Conservation (phyloP, 2,797 vertebrate species). For the Erithacus rubecula region DNA sequence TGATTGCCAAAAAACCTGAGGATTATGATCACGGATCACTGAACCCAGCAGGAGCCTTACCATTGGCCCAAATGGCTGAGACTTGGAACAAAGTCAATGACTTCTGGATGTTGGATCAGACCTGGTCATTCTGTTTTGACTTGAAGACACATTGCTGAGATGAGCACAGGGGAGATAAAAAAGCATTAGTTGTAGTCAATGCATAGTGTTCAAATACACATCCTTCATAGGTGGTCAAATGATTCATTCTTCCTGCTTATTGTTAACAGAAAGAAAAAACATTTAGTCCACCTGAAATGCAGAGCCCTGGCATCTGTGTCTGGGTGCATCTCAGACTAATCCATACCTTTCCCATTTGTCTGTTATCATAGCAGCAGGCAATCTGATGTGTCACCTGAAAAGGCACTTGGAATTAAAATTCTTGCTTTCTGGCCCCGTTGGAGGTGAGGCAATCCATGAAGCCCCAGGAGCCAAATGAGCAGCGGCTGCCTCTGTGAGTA, state of each 20-base stretch:
- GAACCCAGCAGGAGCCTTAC: neutral
- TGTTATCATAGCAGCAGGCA: neutral
- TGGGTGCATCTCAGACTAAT: neutral
- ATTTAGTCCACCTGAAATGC: neutral
- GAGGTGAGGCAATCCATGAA: neutral
- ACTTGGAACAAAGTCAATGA: neutral
- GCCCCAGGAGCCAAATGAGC: neutral
- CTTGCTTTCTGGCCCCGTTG: neutral
- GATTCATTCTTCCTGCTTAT: neutral
- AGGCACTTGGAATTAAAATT: neutral
- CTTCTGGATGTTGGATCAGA: neutral
- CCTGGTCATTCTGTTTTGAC: neutral
- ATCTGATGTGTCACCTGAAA: neutral
- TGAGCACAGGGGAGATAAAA: neutral
- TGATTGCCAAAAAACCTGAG: neutral
- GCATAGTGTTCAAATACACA: neutral
- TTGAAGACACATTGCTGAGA: neutral
- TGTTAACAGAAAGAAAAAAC: neutral
- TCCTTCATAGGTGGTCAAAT: neutral
- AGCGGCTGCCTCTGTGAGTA: slow-evolving; percentile 3
- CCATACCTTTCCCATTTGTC: neutral
- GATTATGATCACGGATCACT: neutral
- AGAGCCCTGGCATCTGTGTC: neutral
- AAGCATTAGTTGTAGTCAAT: neutral
- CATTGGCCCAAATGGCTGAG: neutral